These are phyloP conservation scores for Andrena fulva DNA, from an alignment of 2,888 invertebrate genomes.

Conservation along the genomic window DNA sequence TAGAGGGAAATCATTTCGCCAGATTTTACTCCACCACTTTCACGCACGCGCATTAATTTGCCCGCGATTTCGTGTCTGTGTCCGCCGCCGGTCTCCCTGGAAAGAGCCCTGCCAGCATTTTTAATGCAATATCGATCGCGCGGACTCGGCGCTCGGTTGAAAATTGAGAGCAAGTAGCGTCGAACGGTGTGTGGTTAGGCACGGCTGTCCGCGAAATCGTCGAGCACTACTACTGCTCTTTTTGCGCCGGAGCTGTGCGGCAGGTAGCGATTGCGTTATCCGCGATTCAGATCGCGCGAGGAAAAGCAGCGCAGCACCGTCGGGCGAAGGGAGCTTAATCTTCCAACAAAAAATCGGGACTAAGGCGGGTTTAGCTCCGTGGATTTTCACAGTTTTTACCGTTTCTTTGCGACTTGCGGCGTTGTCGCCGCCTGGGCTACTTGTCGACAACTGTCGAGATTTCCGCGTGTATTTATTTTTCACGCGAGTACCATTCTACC, in stretches of 20 bases:
- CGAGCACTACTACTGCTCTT: neutral
- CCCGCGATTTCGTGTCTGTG: too few species aligned
- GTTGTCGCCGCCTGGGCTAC: neutral
- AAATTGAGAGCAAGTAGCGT: neutral
- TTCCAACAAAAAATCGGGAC: conserved; percentile 14
- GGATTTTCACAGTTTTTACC: conserved; percentile 7
- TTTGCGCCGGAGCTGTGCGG: neutral
- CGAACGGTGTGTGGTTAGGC: neutral
- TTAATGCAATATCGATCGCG: neutral
- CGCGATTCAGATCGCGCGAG: conserved; percentile 7
- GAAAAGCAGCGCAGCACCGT: conserved; percentile 9
- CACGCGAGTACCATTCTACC: neutral
- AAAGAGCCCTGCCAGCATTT: neutral
- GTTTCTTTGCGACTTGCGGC: neutral
- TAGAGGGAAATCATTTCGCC: too few species aligned
- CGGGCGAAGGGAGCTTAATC: conserved; percentile 20
- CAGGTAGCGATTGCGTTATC: neutral
- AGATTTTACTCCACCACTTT: too few species aligned
- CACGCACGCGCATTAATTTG: too few species aligned
- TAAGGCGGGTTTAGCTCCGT: conserved; percentile 16
- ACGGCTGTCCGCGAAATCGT: neutral
- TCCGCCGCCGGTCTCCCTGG: neutral
- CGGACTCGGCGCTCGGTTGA: neutral
- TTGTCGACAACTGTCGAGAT: neutral
- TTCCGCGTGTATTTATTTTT: conserved; percentile 3